Base-by-base conservation (phyloP, 2,888 invertebrate species). In the Artemia sinica region DNA sequence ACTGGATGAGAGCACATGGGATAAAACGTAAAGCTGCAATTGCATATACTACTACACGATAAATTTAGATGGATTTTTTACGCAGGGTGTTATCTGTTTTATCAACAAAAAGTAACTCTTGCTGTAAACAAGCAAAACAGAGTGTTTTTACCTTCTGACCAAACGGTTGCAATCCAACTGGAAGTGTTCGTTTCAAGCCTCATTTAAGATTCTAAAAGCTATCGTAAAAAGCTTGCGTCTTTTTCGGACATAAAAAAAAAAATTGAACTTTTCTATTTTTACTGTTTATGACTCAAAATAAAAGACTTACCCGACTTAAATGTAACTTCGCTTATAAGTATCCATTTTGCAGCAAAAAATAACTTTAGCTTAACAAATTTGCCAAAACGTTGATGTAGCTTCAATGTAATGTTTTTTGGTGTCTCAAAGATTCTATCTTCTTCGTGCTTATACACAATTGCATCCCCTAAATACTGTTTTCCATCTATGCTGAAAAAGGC, bases 281-380 rank as follows among this genome's bases (percentile, higher is more conserved):
- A n/a, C n/a, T n/a, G n/a, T n/a, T n/a, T n/a, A n/a, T n/a, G 3
- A 52, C 3, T 52, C 58, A 52, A 52, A n/a, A 52, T n/a, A 66
- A 67, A 68, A 58, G 68, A 79, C 81, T 80, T 72, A 87, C 88
- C 82, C 48, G 91, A 91, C 74, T 87, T 86, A 77, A 93, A 93
- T 70, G 87, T 85, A 72, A 93, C 83, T 79, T 94, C 93, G 78
- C 91, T 91, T 75, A 94, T 84, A 79, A 93, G 85, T 74, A 93
- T 86, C 92, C 93, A 93, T 69, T 85, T 82, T 14, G 88, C 84
- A 5, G 89, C 86, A 77, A 91, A 92, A 73, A 82, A 82, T 68
- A 92, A 81, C 74, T 86, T 84, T 73, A 88, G 79, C 75, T 87
- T 87, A 71, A 92, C 86, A 81, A 85, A 90, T 75, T 84, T 83